Evolutionary conservation across 2,113 vertebrate genomes (phyloP).

Genomic region (Chascanopsetta lugubris): DNA sequence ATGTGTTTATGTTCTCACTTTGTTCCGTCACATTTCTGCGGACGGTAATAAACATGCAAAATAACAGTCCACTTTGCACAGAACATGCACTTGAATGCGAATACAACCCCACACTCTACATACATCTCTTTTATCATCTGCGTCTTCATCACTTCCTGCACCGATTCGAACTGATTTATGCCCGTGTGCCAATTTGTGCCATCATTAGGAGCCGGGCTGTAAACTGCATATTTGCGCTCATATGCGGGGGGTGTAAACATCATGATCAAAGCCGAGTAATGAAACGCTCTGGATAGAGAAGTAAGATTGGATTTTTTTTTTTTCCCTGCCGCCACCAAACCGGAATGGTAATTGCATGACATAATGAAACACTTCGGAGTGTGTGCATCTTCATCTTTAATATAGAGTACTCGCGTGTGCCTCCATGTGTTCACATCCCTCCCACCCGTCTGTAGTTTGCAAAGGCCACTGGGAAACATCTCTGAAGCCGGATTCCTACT

Average conservation of each 20-base stretch:
- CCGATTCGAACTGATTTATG: neutral
- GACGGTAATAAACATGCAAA: neutral
- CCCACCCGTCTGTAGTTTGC: constrained; percentile 7
- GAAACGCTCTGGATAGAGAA: constrained; percentile 29
- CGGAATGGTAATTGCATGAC: constrained; percentile 24
- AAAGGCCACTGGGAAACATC: constrained; percentile 50
- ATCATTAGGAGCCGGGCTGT: constrained; percentile 7
- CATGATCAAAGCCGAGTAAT: constrained; percentile 31
- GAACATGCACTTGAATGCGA: constrained; percentile 7
- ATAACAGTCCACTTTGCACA: constrained; percentile 1
- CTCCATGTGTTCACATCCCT: constrained; percentile 10
- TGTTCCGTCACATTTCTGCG: constrained; percentile 7
- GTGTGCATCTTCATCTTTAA: neutral
- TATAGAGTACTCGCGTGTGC: constrained; percentile 1
- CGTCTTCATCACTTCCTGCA: neutral
- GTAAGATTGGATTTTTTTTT: constrained; percentile 12
- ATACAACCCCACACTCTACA: neutral
- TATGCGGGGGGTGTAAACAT: constrained; percentile 9
- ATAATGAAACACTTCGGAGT: constrained; percentile 34
- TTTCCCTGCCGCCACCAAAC: neutral
- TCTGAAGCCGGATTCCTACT: constrained; percentile 34
- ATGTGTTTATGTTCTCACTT: constrained; percentile 34
- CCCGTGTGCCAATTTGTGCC: constrained; percentile 1
- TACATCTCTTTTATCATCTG: neutral
- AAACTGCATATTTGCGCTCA: constrained; percentile 6